These are phyloP conservation scores for Pomacea canaliculata DNA, from an alignment of 2,888 invertebrate genomes.

Conservation along the genomic window DNA sequence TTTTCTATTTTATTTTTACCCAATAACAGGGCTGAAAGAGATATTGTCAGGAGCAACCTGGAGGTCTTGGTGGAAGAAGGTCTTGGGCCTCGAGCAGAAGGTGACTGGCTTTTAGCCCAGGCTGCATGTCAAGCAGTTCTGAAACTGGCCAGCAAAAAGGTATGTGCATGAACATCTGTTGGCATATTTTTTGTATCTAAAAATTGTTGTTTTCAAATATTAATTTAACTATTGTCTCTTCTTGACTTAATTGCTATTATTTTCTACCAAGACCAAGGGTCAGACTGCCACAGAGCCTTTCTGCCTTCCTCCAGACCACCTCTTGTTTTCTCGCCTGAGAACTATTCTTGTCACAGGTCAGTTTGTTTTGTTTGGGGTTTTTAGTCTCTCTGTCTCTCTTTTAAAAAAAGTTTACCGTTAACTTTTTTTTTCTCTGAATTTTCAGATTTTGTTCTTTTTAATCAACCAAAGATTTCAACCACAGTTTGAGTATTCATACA, in stretches of 20 bases:
- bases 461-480: too few species aligned
- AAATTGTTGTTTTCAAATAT: background rate
- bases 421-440: too few species aligned
- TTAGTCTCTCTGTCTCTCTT: too few species aligned
- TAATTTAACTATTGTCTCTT: background rate
- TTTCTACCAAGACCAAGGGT: slow-evolving; percentile 51
- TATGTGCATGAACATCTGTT: background rate
- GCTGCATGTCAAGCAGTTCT: slow-evolving; percentile 76
- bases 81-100: slow-evolving; percentile 74
- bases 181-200: background rate
- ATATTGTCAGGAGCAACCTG: slow-evolving; percentile 76
- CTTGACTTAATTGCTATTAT: too few species aligned
- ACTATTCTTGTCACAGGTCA: slow-evolving; percentile 72
- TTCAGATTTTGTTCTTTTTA: too few species aligned
- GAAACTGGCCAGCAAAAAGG: slow-evolving; percentile 61
- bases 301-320: slow-evolving; percentile 73
- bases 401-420: too few species aligned
- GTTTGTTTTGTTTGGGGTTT: background rate
- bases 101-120: slow-evolving; percentile 73
- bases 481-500: too few species aligned
- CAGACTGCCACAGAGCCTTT: slow-evolving; percentile 58
- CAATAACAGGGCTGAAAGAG: slow-evolving; percentile 67
- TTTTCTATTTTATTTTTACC: too few species aligned
- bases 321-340: slow-evolving; percentile 73
- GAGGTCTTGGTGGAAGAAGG: slow-evolving; percentile 82